Conservation (phyloP, 1,140 invertebrate species). For the Asbolus verrucosus region DNA sequence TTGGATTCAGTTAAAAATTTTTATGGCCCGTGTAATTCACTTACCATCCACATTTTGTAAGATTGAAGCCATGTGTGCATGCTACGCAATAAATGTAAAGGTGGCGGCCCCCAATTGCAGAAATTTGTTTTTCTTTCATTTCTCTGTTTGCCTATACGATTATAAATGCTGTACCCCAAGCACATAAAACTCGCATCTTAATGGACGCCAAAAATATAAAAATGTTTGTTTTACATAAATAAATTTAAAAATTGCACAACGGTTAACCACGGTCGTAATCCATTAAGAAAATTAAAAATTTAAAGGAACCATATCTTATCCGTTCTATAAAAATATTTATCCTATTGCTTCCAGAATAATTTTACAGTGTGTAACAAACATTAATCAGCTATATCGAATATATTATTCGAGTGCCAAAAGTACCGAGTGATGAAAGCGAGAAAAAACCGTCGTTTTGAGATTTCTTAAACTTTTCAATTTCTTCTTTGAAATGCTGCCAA, state of each 20-base stretch:
- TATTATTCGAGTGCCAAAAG: conserved; percentile 24
- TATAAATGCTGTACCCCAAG: too few species aligned
- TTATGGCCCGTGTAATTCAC: conserved; percentile 39
- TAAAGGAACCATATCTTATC: background rate
- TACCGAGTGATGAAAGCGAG: conserved; percentile 9
- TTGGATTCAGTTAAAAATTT: conserved; percentile 57
- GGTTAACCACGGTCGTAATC: too few species aligned
- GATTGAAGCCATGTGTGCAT: conserved; percentile 54
- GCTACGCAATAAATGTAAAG: too few species aligned
- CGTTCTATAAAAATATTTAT: conserved; percentile 1
- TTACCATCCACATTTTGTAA: conserved; percentile 21
- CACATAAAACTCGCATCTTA: background rate
- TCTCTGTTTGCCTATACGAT: background rate
- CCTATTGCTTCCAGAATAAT: too few species aligned
- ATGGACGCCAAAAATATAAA: background rate
- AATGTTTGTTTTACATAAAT: too few species aligned
- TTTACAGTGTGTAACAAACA: background rate
- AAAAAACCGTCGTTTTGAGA: conserved; percentile 5
- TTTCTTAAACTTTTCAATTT: background rate
- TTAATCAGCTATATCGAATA: conserved; percentile 20
- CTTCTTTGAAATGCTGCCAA: conserved; percentile 7
- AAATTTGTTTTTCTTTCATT: conserved; percentile 43
- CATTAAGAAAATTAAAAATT: background rate
- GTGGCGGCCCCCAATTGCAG: background rate
- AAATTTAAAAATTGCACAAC: background rate